Conservation (phyloP, 2,113 vertebrate genomes). For the Leptodactylus fuscus region DNA sequence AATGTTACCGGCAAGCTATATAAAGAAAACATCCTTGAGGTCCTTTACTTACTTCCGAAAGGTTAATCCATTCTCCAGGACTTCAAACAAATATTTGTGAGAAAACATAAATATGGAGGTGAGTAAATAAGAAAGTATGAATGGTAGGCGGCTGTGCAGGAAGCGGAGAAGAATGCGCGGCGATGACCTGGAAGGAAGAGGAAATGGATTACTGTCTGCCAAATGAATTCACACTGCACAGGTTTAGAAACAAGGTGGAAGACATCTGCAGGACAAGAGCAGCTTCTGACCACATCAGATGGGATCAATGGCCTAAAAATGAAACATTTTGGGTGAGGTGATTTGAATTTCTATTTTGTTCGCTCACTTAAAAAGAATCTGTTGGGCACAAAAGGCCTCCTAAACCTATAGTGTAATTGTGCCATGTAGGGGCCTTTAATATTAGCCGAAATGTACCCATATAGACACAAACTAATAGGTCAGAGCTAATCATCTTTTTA, state of each 20-base stretch:
- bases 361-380: too few species aligned
- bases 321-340: too few species aligned
- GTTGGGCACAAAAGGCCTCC: too few species aligned
- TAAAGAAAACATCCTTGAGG: conserved; percentile 9
- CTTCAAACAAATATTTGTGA: conserved; percentile 5
- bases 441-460: too few species aligned
- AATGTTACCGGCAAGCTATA: not conserved
- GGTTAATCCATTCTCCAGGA: not conserved
- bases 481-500: too few species aligned
- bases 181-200: conserved; percentile 10
- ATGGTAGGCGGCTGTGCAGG: not conserved
- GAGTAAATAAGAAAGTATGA: conserved; percentile 49
- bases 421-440: too few species aligned
- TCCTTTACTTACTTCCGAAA: not conserved
- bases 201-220: conserved; percentile 33
- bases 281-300: not conserved
- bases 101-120: conserved; percentile 38
- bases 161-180: conserved; percentile 31
- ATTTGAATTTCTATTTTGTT: too few species aligned
- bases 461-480: too few species aligned
- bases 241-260: not conserved
- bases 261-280: not conserved
- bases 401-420: too few species aligned
- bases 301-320: not conserved
- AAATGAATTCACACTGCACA: conserved; percentile 5